phyloP scores from a whole-genome alignment of 37 sponge, comb jelly and placozoan genomes.

The Geodia barretti region DNA sequence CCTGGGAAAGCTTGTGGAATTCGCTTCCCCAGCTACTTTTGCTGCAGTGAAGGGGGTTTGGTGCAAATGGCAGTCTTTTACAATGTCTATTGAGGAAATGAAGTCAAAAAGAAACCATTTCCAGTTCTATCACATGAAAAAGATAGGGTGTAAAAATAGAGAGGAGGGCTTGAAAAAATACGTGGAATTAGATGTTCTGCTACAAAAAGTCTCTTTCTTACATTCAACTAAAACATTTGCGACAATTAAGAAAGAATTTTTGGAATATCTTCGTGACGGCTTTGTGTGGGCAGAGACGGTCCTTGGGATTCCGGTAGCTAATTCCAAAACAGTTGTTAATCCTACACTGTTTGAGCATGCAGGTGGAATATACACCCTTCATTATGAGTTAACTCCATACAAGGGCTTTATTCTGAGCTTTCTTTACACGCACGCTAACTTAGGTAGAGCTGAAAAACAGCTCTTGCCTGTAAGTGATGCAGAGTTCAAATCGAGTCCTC shows the following conservation, averaged over 20 bases:
- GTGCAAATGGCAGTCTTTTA: slow-evolving; percentile 13
- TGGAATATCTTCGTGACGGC: not conserved
- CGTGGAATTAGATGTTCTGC: too few relatives aligned
- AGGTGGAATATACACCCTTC: slow-evolving; percentile 29
- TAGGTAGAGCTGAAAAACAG: not conserved
- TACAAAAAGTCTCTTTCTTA: too few relatives aligned
- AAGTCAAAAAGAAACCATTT: not conserved
- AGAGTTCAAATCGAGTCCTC: slow-evolving; percentile 14
- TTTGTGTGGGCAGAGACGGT: slow-evolving; percentile 35
- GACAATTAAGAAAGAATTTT: not conserved
- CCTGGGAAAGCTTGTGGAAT: slow-evolving; percentile 3
- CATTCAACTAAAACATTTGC: not conserved
- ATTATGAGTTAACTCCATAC: slow-evolving; percentile 10
- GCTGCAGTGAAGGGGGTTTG: not conserved
- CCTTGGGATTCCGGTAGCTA: not conserved
- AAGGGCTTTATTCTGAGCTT: slow-evolving; percentile 15
- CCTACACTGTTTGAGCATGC: slow-evolving; percentile 29
- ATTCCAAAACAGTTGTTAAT: not conserved
- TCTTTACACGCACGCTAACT: not conserved
- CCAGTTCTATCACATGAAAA: too few relatives aligned
- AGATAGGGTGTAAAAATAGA: too few relatives aligned
- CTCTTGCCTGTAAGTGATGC: not conserved
- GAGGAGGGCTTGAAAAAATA: too few relatives aligned
- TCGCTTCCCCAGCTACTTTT: not conserved
- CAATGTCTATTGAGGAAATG: not conserved